A percentile compares a stretch with the other conserved stretches of the same genome.
Conservation (phyloP, 2,113 vertebrate genomes). For the Ageneiosus marmoratus region DNA sequence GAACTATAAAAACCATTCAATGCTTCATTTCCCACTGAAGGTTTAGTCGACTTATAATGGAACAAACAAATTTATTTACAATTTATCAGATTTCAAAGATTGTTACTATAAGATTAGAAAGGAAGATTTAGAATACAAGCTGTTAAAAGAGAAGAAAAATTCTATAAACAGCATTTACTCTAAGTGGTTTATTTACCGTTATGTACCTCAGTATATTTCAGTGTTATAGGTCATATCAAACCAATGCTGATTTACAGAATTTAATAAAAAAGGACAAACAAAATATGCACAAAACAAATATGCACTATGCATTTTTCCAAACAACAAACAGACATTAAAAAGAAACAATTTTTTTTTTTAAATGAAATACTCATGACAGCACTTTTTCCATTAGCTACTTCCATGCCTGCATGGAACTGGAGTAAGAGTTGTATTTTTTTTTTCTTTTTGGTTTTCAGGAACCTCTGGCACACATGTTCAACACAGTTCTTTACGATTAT, state of each 20-base stretch:
- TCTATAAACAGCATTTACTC: background rate
- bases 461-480: background rate
- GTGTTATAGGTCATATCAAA: background rate
- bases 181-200: conserved; percentile 26
- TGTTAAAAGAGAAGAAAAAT: background rate
- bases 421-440: background rate
- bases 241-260: background rate
- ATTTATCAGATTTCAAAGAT: background rate
- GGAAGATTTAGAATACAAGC: background rate
- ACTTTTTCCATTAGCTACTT: conserved; percentile 22
- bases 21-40: background rate
- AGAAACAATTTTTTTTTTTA: background rate
- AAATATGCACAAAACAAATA: no score
- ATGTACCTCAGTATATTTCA: conserved; percentile 7
- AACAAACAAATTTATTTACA: background rate
- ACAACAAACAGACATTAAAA: background rate
- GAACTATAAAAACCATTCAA: background rate
- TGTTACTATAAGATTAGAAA: background rate
- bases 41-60: background rate
- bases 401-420: conserved; percentile 48
- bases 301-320: background rate
- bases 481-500: background rate
- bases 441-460: background rate
- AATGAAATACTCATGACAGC: background rate
- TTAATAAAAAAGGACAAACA: no score